Conservation (phyloP, 2,113 vertebrate genomes). For the Calidris pygmaea region DNA sequence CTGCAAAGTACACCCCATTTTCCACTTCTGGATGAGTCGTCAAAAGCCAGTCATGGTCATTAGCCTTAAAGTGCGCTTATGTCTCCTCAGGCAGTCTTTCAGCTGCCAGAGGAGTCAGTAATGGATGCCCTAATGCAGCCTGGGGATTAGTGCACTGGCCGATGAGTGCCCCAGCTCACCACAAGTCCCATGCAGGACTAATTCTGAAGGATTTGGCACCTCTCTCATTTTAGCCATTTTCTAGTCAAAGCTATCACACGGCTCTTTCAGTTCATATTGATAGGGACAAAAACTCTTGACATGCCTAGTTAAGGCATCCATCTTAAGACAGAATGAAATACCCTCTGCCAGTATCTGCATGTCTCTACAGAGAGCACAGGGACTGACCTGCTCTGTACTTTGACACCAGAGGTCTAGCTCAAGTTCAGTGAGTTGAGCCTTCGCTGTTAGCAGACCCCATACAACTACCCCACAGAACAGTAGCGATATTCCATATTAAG, state of each 20-base stretch:
- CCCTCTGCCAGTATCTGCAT: neutral
- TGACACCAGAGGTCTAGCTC: neutral
- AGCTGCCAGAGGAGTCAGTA: neutral
- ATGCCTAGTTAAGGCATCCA: neutral
- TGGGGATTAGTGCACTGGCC: rapidly evolving
- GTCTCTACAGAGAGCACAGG: neutral
- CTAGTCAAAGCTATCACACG: neutral
- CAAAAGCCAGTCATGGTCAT: neutral
- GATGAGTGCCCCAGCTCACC: neutral
- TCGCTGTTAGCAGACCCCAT: neutral
- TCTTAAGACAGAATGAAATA: neutral
- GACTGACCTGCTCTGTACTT: neutral
- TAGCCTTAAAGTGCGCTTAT: neutral
- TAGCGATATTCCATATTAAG: neutral
- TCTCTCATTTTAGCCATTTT: neutral
- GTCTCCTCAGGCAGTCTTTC: neutral
- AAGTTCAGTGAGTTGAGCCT: neutral
- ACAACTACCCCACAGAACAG: neutral
- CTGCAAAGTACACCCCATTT: neutral
- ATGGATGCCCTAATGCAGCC: neutral
- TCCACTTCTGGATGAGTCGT: neutral
- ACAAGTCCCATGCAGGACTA: neutral
- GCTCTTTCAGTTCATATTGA: neutral
- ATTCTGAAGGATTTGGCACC: neutral
- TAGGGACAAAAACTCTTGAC: neutral